These are phyloP conservation scores for Macrosoma leucophasiata DNA, from an alignment of 2,888 invertebrate species.

Conservation along the genomic window DNA sequence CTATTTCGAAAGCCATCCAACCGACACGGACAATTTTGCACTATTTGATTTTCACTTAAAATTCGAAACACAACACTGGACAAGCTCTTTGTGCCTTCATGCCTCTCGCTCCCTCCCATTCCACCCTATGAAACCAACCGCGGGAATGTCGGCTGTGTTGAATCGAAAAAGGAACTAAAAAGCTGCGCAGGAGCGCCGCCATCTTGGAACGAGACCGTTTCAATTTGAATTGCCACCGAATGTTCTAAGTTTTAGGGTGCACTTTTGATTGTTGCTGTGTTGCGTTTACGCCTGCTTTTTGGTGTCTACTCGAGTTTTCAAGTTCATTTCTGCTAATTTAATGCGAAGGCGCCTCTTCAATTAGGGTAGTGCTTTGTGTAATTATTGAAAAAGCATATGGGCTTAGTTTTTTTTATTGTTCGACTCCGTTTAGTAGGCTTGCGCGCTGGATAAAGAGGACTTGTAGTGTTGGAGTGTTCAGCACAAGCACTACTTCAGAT, in stretches of 20 bases:
- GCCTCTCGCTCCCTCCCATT: constrained; percentile 31
- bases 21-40: neutral
- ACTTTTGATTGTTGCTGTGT: constrained; percentile 17
- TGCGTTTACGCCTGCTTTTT: constrained; percentile 13
- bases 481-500: too few species aligned
- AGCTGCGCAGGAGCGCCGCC: constrained; percentile 52
- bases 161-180: constrained; percentile 58
- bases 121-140: constrained; percentile 44
- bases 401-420: too few species aligned
- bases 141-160: constrained; percentile 41
- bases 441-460: too few species aligned
- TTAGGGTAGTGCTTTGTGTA: constrained; percentile 35
- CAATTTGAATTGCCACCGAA: too few species aligned
- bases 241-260: too few species aligned
- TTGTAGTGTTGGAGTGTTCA: too few species aligned
- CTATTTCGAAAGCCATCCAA: constrained; percentile 3
- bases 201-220: too few species aligned
- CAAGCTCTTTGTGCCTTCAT: constrained; percentile 13
- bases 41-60: constrained; percentile 1
- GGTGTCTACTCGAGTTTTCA: constrained; percentile 21
- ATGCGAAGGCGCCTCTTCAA: constrained; percentile 40
- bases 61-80: constrained; percentile 6
- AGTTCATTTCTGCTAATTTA: constrained; percentile 38
- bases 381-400: constrained; percentile 30
- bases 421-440: neutral